Base-by-base conservation (phyloP, 2,797 vertebrate genomes). In the Merluccius polli region DNA sequence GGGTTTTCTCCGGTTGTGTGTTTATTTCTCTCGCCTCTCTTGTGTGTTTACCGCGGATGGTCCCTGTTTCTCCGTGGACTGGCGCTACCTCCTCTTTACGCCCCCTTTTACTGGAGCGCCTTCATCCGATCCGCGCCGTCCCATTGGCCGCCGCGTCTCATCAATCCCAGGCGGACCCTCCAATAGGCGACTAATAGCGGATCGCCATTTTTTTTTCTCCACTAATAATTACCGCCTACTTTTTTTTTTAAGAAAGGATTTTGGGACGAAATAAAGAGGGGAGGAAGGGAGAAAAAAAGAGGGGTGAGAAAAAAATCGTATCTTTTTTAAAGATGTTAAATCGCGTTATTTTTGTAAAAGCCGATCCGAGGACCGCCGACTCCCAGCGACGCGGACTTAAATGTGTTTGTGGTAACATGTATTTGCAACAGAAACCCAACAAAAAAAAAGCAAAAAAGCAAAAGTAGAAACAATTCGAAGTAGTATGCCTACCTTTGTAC, bases 61-160 rank as follows among this genome's bases (percentile, higher is more conserved):
- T 94, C 92, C 89, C 92, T 93, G 92, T 92, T 94, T 90, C 89
- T 93, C 93, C 92, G 93, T 93, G 85, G 90, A 94, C 95, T 94
- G 88, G 89, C 94, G 91, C 93, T 94, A 87, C 90, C 86, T 93
- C 93, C 91, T 93, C 93, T 94, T 86, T 93, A 63, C 95, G 91
- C 95, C 96, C 95, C 95, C 96, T 96, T 95, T 94, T 93, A 95
- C 96, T 91, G 94, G 89, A 93, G 92, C 95, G 88, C 91, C 93
- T 92, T 89, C 93, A 87, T 87, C 91, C 91, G 71, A 87, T 92
- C 87, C 90, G 81, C 87, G 90, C 87, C 59, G 75, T 84, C 92
- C 93, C 86, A 97, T 97, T 98, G 96, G 97, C 87, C 93, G 85
- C 73, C 4, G 81, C 68, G 84, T 86, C 91, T 94, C 91, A 91